Conservation (phyloP, 2,888 invertebrate species). For the Plutella xylostella region DNA sequence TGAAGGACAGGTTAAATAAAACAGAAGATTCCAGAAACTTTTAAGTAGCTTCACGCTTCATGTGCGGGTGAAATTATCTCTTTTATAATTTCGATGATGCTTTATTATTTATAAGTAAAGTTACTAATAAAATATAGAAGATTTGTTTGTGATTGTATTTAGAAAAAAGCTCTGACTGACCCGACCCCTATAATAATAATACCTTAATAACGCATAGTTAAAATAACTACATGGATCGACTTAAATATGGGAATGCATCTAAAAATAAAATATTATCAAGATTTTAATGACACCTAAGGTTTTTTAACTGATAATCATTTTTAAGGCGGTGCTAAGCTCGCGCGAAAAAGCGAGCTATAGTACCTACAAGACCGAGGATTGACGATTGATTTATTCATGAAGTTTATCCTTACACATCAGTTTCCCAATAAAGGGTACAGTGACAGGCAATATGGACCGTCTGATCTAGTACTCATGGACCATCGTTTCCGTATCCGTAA, state of each 20-base stretch:
- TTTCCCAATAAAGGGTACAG: slow-evolving; percentile 7
- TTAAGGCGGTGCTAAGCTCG: not conserved
- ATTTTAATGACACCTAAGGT: not conserved
- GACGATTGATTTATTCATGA: slow-evolving; percentile 39
- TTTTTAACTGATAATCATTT: not conserved
- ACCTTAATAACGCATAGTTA: not conserved
- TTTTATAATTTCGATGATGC: slow-evolving; percentile 34
- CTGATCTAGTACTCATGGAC: slow-evolving; percentile 1
- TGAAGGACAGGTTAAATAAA: not conserved
- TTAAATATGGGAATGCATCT: not conserved
- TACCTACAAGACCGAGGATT: slow-evolving; percentile 30
- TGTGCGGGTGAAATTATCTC: slow-evolving; percentile 46
- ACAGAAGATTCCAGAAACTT: slow-evolving; percentile 37
- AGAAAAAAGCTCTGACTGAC: not conserved
- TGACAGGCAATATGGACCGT: not conserved
- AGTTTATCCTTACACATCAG: slow-evolving; percentile 26
- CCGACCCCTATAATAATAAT: not conserved
- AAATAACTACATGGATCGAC: not conserved
- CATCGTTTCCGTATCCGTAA: not conserved
- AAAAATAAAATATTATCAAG: not conserved
- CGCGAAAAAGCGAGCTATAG: not conserved
- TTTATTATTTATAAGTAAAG: slow-evolving; percentile 25
- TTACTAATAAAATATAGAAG: not conserved
- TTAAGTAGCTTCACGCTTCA: slow-evolving; percentile 49
- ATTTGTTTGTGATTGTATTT: not conserved